Percentiles rank a stretch among this genome's conserved stretches.
phyloP scores from a whole-genome alignment of 2,888 invertebrate species.

The Lasiommata megera region DNA sequence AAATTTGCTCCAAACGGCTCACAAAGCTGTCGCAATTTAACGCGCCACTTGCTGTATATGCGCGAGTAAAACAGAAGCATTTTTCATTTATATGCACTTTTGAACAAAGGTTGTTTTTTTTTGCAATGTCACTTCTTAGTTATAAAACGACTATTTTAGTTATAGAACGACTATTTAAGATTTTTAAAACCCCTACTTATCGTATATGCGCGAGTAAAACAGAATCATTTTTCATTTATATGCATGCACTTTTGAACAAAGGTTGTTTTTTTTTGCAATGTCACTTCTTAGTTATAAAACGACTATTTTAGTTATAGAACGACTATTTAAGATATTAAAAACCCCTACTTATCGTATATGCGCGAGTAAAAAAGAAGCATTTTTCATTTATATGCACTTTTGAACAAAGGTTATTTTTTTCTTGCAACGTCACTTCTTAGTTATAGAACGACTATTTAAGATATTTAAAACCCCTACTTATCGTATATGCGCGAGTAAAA shows the following conservation, averaged over 20 bases:
- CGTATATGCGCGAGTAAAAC: too few species aligned
- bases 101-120: slow-evolving; percentile 10
- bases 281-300: not conserved
- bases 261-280: too few species aligned
- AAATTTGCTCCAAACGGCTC: slow-evolving; percentile 29
- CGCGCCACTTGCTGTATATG: slow-evolving; percentile 36
- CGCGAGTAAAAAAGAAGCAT: slow-evolving; percentile 32
- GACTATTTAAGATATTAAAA: too few species aligned
- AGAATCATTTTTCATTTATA: too few species aligned
- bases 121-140: not conserved
- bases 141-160: not conserved
- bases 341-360: slow-evolving; percentile 35
- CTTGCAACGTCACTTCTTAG: slow-evolving; percentile 3
- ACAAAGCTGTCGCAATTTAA: slow-evolving; percentile 39
- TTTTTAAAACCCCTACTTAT: too few species aligned
- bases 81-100: slow-evolving; percentile 29
- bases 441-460: not conserved
- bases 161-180: too few species aligned
- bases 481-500: too few species aligned
- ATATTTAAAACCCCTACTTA: too few species aligned
- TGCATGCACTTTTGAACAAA: too few species aligned
- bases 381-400: slow-evolving; percentile 29
- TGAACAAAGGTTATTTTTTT: slow-evolving; percentile 11
- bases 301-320: too few species aligned
- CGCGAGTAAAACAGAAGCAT: slow-evolving; percentile 32